Evolutionary conservation across 2,888 invertebrate species (phyloP), one percentile per base, ranked within the genome.

Genomic region (Tholera decimalis): DNA sequence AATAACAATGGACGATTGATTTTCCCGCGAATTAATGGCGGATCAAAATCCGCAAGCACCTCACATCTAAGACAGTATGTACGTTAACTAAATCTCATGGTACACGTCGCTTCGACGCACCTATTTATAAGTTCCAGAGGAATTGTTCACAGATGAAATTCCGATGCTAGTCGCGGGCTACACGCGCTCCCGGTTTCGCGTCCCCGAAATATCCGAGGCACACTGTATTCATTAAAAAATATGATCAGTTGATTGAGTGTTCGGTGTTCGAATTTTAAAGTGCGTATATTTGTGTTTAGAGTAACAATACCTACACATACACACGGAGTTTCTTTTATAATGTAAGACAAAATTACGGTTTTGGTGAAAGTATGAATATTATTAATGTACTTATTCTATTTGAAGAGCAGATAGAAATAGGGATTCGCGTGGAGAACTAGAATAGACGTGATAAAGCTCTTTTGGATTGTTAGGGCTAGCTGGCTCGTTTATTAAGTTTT

Each of bases 71-170:
- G 58, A 78, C 64, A 62, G 66, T 67, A 65, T 76, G 69, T 73
- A 70, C 59, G 74, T 71, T 75, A 73, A 55, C 72, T 65, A 85
- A 85, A 85, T 79, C 81, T 83, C 84, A 83, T 85, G 85, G 85
- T 86, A 85, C 84, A 83, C 83, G 85, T 85, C 82, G 83, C 73
- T 86, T 85, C 87, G 88, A 86, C 91, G 89, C 88, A 86, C 91
- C 93, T 92, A 92, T 92, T 94, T 92, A 96, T 96, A 96, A 96
- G 95, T 88, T 96, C 96, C 90, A 96, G 96, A 86, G 93, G 87
- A 72, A 89, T 91, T 90, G 91, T 92, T 89, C 91, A 83, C 80
- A 84, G 83, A 89, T 87, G 91, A 93, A 93, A 93, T 93, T 92
- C 94, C 89, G 88, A 74, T 77, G 88, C 85, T 93, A 94, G 94